Percentiles rank a stretch among this genome's conserved stretches.
phyloP scores from a whole-genome alignment of 2,888 invertebrate genomes.

The Yponomeuta evonymella region DNA sequence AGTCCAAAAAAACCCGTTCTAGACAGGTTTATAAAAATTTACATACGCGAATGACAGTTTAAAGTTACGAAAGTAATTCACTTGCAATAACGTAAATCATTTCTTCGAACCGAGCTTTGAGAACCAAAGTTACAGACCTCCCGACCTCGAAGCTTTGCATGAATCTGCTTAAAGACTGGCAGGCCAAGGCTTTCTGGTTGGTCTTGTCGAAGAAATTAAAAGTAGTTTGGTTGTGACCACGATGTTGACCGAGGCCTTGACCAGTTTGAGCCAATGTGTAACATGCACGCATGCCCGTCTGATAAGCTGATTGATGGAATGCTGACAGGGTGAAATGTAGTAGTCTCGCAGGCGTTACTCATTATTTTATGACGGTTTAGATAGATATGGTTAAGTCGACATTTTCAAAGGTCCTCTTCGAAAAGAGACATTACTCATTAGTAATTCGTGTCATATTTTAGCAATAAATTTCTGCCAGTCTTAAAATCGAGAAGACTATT shows the following conservation, averaged over 20 bases:
- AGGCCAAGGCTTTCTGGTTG: slow-evolving; percentile 10
- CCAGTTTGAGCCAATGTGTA: slow-evolving; percentile 35
- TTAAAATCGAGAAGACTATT: too few relatives aligned
- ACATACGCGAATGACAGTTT: slow-evolving; percentile 14
- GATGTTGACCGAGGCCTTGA: slow-evolving; percentile 51
- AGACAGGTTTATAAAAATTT: slow-evolving; percentile 14
- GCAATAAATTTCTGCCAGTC: too few relatives aligned
- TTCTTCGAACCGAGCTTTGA: slow-evolving; percentile 11
- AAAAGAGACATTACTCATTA: background rate
- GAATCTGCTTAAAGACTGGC: background rate
- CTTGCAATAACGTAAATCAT: slow-evolving; percentile 8
- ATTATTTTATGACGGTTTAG: background rate
- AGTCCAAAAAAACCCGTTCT: background rate
- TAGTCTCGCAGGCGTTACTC: background rate
- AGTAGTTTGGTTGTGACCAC: slow-evolving; percentile 38
- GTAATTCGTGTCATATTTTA: too few relatives aligned
- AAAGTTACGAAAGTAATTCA: slow-evolving; percentile 11
- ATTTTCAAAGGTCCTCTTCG: background rate
- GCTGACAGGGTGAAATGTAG: slow-evolving; percentile 19
- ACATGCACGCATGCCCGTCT: slow-evolving; percentile 19
- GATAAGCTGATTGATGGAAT: slow-evolving; percentile 26
- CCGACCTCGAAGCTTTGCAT: background rate
- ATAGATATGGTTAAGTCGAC: background rate
- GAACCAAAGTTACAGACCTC: slow-evolving; percentile 7
- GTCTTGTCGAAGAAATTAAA: slow-evolving; percentile 33